These are phyloP conservation scores for Chirona hameri DNA, from an alignment of 2,888 invertebrate genomes.

Conservation along the genomic window DNA sequence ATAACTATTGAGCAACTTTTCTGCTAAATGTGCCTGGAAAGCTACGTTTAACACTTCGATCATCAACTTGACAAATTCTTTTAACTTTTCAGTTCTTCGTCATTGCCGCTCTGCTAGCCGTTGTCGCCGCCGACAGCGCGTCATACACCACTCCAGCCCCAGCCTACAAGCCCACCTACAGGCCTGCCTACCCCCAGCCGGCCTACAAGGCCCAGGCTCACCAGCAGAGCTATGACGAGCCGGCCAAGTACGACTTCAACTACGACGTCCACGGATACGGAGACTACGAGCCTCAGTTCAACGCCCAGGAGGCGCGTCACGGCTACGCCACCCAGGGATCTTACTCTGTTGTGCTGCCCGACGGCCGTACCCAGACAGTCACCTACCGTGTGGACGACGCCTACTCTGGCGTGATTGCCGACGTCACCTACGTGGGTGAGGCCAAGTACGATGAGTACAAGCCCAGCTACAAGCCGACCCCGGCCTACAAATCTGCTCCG, in stretches of 20 bases:
- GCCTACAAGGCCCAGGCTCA: neutral
- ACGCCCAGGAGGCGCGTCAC: neutral
- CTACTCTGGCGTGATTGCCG: neutral
- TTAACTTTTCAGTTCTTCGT: neutral
- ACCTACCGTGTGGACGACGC: neutral
- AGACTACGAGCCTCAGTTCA: slow-evolving; percentile 1
- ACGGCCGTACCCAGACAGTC: neutral
- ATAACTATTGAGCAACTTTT: too few relatives aligned
- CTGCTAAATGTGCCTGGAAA: too few relatives aligned
- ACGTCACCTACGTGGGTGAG: neutral
- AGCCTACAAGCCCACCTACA: neutral
- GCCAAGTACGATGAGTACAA: neutral
- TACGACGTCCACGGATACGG: neutral
- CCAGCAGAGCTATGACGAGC: neutral
- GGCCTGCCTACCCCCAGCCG: too few relatives aligned
- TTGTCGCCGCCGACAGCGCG: neutral
- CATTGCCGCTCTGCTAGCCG: neutral
- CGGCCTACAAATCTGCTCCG: too few relatives aligned
- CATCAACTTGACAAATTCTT: too few relatives aligned
- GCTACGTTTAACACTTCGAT: too few relatives aligned
- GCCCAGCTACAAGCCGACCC: too few relatives aligned
- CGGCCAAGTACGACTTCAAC: neutral
- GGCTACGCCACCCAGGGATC: neutral
- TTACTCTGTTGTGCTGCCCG: neutral
- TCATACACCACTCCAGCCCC: neutral